Base-by-base conservation (phyloP, 1,140 invertebrate genomes). In the Pemphigus obesinymphae region DNA sequence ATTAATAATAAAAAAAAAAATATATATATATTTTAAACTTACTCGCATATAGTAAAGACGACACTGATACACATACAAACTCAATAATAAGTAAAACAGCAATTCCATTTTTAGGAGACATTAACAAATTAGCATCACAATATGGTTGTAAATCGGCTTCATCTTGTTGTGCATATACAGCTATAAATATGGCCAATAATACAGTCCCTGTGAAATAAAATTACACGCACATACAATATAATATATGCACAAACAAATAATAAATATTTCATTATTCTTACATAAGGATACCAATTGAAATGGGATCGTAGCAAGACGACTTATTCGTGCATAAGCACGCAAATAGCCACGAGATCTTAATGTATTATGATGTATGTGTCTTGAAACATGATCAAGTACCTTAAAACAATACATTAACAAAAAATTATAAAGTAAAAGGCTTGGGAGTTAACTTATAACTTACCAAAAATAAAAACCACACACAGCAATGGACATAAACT, bases 171-270 rank as follows among this genome's bases (percentile, higher is more conserved):
- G 76, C 55, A 31, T 80, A 80, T 8, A 80, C 15, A 17, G 55
- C 37, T n/a, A 80, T 63, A 80, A 80, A 80, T 43, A 80, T 80
- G 4, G 55, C 76, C 17, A 80, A 40, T 13, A 80, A 63, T 20
- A 80, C 76, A 45, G 76, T 80, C 76, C 76, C 76, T 80, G 31
- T 20, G n/a, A n/a, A n/a, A n/a, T n/a, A n/a, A n/a, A n/a, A n/a
- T n/a, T n/a, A n/a, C n/a, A n/a, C n/a, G n/a, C n/a, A n/a, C n/a
- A n/a, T n/a, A n/a, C n/a, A 80, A 61, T 45, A 7, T 26, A 80
- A 63, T 8, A 17, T 20, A 43, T n/a, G n/a, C n/a, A 43, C 23
- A 40, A 70, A 7, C 17, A 43, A 45, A 43, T 45, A 2, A 6
- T 17, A 58, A 58, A 11, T 29, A 73, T 7, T 48, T 4, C 0